Percentiles rank a stretch among this genome's conserved stretches.
Evolutionary conservation across 2,113 vertebrate species (phyloP).

Genomic region (Neomonachus schauinslandi): DNA sequence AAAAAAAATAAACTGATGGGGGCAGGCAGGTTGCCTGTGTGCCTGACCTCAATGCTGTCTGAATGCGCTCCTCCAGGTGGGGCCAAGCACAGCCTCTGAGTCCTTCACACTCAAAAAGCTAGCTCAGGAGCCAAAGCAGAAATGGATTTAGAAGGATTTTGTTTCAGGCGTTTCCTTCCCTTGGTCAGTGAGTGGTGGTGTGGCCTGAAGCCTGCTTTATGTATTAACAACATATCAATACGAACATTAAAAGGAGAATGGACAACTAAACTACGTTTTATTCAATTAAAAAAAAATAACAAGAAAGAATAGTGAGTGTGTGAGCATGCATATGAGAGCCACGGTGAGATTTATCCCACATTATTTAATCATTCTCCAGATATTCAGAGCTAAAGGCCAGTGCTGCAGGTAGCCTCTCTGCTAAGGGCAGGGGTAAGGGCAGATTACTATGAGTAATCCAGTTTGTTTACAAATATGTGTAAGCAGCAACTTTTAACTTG

Average conservation of each 20-base stretch:
- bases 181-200: neutral
- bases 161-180: neutral
- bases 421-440: neutral
- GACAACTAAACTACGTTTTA: neutral
- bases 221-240: neutral
- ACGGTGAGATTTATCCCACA: neutral
- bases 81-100: neutral
- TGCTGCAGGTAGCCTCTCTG: neutral
- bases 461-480: neutral
- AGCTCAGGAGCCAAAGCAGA: neutral
- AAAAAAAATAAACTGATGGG: no score
- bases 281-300: neutral
- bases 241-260: neutral
- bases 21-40: neutral
- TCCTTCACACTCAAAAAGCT: neutral
- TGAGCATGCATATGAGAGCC: neutral
- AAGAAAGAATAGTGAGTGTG: neutral
- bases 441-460: neutral
- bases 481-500: neutral
- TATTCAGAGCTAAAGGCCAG: neutral
- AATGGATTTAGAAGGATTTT: neutral
- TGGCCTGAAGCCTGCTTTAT: neutral
- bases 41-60: fast-evolving
- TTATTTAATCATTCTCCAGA: neutral
- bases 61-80: neutral